Base-by-base conservation (phyloP, 2,113 vertebrate genomes). In the Sylvicapra grimmia region DNA sequence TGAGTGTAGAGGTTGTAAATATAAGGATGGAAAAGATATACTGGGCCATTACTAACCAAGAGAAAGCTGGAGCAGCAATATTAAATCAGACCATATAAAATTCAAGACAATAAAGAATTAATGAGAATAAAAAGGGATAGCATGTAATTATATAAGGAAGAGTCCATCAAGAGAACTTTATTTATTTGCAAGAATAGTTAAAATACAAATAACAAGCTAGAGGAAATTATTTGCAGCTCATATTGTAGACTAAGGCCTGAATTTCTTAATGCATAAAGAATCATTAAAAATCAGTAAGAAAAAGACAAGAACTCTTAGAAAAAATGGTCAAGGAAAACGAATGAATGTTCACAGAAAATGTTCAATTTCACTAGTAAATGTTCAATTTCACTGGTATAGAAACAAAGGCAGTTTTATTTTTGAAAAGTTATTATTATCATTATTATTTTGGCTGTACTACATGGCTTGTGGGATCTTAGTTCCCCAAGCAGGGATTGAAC, bases 91-190 rank as follows among this genome's bases (percentile, higher is more conserved):
- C 21, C 40, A 65, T 25, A 77, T 18, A 44, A 96, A 89, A 89
- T 96, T 80, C 53, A 89, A 86, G 77, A 33, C 77, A 65, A 63
- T 56, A 88, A 88, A 83, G 63, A 94, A 61, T 83, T 95, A 96
- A 90, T 90, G 82, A 86, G 79, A 87, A 65, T 83, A 72, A 77
- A 90, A 91, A 49, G 44, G 25, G 65, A 85, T 8, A 53, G 31
- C 15, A 19, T 3, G 4, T 92, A 92, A 36, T 86, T 85, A 80
- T 23, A 53, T 25, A 51, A 65, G 36, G 36, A 77, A 56, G 23
- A 44, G 31, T 84, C 33, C 14, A 79, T 29, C 44, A 86, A 80
- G 13, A 59, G 56, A 29, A 7, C 33, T 93, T 82, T 31, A 72
- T 54, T 80, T 68, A 89, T 87, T 86, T 79, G 77, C 44, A 85